Evolutionary conservation across 2,888 invertebrate genomes (phyloP), one percentile per base, ranked within the genome.

Genomic region (Erebia palarica): DNA sequence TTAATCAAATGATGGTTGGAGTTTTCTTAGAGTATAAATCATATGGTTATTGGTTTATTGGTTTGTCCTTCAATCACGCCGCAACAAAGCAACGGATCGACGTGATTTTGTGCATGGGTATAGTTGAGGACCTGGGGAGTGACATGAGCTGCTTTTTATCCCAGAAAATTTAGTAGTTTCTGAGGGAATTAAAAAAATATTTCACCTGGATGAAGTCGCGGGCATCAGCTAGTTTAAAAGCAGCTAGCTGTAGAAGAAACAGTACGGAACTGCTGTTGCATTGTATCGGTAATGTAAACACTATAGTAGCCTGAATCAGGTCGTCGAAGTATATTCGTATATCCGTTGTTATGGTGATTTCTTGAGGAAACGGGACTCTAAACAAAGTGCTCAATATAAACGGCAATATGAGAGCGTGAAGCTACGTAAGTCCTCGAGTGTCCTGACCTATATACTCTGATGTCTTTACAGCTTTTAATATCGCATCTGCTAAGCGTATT

Each of bases 381-480:
- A 59, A 59, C 59, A 59, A 59, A 59, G 42, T 59, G 36, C n/a
- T n/a, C 42, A 42, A 42, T 36, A 36, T 59, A 59, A 59, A 36
- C 59, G n/a, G n/a, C 59, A 18, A 14, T 59, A 59, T 59, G 14
- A 36, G 27, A n/a, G 36, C n/a, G 36, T 36, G 14, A 36, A 55
- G 18, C 36, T 27, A 36, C 59, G 42, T 59, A 10, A 36, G 36
- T 3, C 36, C 64, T 10, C 64, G 10, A 49, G 64, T 51, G 64
- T 27, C 18, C 51, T 51, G 51, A 51, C 51, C 64, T 21, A 9
- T 11, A 64, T 51, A 51, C 27, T 27, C 8, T 14, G 21, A 21
- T 49, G 51, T 64, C 51, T 64, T 44, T 61, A 11, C 64, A 10
- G 51, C n/a, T n/a, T 51, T n/a, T 51, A 51, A 64, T 51, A 64